These are phyloP conservation scores for Orthonevra nobilis DNA, from an alignment of 2,888 invertebrate species.

Conservation along the genomic window DNA sequence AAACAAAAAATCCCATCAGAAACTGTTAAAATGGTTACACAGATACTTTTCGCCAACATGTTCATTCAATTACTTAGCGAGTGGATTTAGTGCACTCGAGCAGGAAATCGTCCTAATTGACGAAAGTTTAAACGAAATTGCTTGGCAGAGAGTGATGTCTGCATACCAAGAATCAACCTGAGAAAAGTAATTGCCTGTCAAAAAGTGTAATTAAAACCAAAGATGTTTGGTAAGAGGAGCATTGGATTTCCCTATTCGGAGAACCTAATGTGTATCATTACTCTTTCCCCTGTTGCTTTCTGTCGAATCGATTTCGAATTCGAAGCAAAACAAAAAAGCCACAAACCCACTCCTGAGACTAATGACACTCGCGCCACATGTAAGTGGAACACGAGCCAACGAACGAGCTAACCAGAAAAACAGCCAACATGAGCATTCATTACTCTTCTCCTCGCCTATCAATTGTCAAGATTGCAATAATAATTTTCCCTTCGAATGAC, in stretches of 20 bases:
- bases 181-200: slow-evolving; percentile 9
- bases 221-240: not conserved
- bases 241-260: not conserved
- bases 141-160: not conserved
- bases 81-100: no score
- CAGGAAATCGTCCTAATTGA: slow-evolving; percentile 20
- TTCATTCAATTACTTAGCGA: no score
- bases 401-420: slow-evolving; percentile 2
- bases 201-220: not conserved
- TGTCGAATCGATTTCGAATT: slow-evolving; percentile 7
- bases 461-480: slow-evolving; percentile 60
- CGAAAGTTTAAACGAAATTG: slow-evolving; percentile 1
- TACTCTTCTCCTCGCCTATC: slow-evolving; percentile 64
- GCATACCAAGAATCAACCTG: not conserved
- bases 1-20: no score
- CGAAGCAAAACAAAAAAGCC: not conserved
- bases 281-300: not conserved
- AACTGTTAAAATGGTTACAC: no score
- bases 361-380: slow-evolving; percentile 20
- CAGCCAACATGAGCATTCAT: slow-evolving; percentile 55
- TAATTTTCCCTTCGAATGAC: slow-evolving; percentile 60
- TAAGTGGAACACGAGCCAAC: slow-evolving; percentile 37
- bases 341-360: not conserved
- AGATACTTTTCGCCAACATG: no score
- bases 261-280: slow-evolving; percentile 14